Base-by-base conservation (phyloP, 2,113 vertebrate genomes). In the Noturus placidus region DNA sequence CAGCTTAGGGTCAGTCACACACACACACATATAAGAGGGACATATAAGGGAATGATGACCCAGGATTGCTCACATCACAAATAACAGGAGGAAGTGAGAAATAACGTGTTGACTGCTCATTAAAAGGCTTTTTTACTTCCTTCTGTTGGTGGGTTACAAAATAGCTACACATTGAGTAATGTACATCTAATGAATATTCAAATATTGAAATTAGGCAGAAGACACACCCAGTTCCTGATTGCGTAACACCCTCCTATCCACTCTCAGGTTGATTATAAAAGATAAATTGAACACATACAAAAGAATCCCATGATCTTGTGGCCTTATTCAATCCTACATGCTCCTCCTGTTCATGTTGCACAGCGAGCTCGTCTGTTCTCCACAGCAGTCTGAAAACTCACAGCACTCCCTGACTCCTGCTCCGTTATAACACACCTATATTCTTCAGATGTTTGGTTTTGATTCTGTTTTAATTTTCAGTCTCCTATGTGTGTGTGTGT, bases 401-500 rank as follows among this genome's bases (percentile, higher is more conserved):
- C 65, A 30, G n/a, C n/a, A 5, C n/a, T 63, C 25, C 2, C 61
- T 63, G 61, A 63, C 27, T 15, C 15, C 14, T 15, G 4, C 14
- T 70, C 15, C 20, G 5, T 35, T 30, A 35, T 38, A 38, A 38
- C 69, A 20, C 38, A 74, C 46, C 15, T 35, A 19, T 22, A 38
- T 70, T 35, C 5, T 74, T 22, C 1, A 46, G 20, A 22, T 42
- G 22, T 42, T 38, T 50, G 22, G 22, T 14, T 59, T 76, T 77
- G 54, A 0, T 57, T 35, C 46, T 46, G 22, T 56, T 52, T 13
- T 56, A 8, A 22, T n/a, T 56, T 10, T 69, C 52, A 30, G 13
- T 87, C 42, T 19, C 83, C 38, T 70, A 1, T 88, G 50, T 30
- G 1, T 78, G 5, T 88, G 50, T 30, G 1, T 86, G 67, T 79